These are phyloP conservation scores for Holcopasites calliopsidis DNA, from an alignment of 1,140 invertebrate species.

Conservation along the genomic window DNA sequence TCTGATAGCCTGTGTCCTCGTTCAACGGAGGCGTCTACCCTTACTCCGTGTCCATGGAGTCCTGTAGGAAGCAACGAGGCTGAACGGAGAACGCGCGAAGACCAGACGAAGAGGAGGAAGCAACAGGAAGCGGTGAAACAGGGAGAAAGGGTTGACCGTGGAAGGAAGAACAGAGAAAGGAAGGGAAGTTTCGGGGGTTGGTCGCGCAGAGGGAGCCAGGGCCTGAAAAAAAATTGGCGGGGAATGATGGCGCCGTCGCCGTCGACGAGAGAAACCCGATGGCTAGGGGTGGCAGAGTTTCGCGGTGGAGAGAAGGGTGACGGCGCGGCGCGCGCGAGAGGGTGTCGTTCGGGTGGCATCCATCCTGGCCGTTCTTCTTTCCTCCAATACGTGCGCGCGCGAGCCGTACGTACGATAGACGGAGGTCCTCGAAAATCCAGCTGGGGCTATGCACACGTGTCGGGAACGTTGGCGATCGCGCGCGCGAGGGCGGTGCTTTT, in stretches of 20 bases:
- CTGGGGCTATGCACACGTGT: constrained; percentile 63
- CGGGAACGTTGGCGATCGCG: constrained; percentile 59
- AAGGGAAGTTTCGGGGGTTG: constrained; percentile 42
- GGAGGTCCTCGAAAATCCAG: constrained; percentile 55
- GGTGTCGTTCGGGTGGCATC: constrained; percentile 30
- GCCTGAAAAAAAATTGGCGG: constrained; percentile 66
- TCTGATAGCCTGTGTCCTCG: constrained; percentile 30
- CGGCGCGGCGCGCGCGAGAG: constrained; percentile 7
- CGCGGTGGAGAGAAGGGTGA: constrained; percentile 28
- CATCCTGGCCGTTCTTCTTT: constrained; percentile 59
- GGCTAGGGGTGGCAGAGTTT: constrained; percentile 37
- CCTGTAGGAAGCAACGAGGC: constrained; percentile 40
- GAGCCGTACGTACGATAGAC: constrained; percentile 46
- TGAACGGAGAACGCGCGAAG: constrained; percentile 43
- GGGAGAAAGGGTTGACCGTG: constrained; percentile 15
- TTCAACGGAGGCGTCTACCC: constrained; percentile 42
- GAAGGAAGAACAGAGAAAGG: constrained; percentile 40
- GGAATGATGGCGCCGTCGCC: constrained; percentile 68
- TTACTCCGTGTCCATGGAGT: background rate
- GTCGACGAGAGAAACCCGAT: constrained; percentile 42
- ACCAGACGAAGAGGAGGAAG: background rate
- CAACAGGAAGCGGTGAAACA: background rate
- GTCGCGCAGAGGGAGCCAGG: constrained; percentile 58
- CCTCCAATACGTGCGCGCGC: constrained; percentile 50
- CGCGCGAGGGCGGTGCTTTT: constrained; percentile 77